Base-by-base conservation (phyloP, 2,797 vertebrate genomes). In the Gymnopithys bicolor region DNA sequence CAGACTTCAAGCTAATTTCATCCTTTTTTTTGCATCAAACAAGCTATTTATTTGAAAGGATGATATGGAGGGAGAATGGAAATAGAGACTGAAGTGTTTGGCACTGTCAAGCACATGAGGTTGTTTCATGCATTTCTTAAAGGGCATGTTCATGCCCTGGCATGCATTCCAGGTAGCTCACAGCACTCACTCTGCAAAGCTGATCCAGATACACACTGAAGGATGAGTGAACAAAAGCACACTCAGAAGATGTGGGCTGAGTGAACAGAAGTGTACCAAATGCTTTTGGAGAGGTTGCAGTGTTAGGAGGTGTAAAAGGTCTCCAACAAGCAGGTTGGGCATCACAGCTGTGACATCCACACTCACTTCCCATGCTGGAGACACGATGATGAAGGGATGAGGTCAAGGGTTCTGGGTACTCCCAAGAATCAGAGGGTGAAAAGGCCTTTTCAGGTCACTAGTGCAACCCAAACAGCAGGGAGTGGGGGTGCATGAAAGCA, bases 321-420 rank as follows among this genome's bases (percentile, higher is more conserved):
- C 12, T 24, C 27, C 9, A 25, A 43, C 0, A 0, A 77, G 48
- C 49, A 84, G 52, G 12, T 64, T 22, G 33, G 25, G 21, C 43
- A 55, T 17, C 3, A 1, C 1, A 4, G 11, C 33, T n/a, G 59
- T 55, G 53, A 68, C 28, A 63, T 8, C 35, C 13, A 23, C 3
- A 5, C 13, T 66, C 33, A 11, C 22, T 53, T 13, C 22, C 59
- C 8, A 1, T 28, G 11, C 39, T 70, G 45, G 35, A 21, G 11
- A 21, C 22, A 24, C 1, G 2, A 39, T 0, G 3, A 10, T 1
- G 0, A 49, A 69, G 30, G 13, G 16, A 83, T 4, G 0, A 13
- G 41, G 7, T 24, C 0, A 3, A 85, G n/a, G 33, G 18, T 56
- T 16, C 17, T 15, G 14, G 10, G 9, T 64, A n/a, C 15, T 66